phyloP scores from a whole-genome alignment of 1,140 invertebrate species.

The Micrasema longulum region DNA sequence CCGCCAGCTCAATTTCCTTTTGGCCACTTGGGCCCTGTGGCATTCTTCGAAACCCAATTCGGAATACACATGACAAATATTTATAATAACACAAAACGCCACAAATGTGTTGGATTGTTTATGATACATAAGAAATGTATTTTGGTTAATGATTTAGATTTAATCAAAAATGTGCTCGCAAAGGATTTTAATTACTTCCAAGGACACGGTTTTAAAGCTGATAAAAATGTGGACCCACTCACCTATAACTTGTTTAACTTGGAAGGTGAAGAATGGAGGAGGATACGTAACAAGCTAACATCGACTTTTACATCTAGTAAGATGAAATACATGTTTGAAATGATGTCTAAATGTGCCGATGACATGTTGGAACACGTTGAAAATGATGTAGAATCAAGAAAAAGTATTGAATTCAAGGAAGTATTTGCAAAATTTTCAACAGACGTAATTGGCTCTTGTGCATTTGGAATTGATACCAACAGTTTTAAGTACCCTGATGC shows the following conservation, averaged over 20 bases:
- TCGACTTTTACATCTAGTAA: constrained; percentile 59
- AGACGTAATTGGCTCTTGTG: constrained; percentile 70
- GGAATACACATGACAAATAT: constrained; percentile 36
- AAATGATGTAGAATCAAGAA: constrained; percentile 57
- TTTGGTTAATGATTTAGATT: constrained; percentile 68
- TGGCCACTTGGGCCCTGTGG: constrained; percentile 62
- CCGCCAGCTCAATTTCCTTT: constrained; percentile 62
- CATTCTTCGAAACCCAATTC: constrained; percentile 46
- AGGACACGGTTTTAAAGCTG: constrained; percentile 63
- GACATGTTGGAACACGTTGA: constrained; percentile 53
- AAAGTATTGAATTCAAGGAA: constrained; percentile 63
- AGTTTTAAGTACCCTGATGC: constrained; percentile 66
- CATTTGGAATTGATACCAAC: constrained; percentile 71
- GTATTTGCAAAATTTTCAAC: constrained; percentile 66
- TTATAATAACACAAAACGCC: constrained; percentile 35
- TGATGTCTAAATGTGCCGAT: constrained; percentile 61
- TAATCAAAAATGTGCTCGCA: constrained; percentile 72
- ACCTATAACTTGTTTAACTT: constrained; percentile 63
- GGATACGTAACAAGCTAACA: constrained; percentile 56
- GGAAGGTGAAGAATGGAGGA: constrained; percentile 60
- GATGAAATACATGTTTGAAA: constrained; percentile 57
- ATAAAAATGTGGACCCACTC: constrained; percentile 65
- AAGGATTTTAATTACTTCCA: constrained; percentile 70
- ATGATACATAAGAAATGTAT: constrained; percentile 63
- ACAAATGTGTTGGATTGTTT: constrained; percentile 54